Evolutionary conservation across 2,888 invertebrate species (phyloP), one percentile per base, ranked within the genome.

Genomic region (Ochropleura leucogaster): DNA sequence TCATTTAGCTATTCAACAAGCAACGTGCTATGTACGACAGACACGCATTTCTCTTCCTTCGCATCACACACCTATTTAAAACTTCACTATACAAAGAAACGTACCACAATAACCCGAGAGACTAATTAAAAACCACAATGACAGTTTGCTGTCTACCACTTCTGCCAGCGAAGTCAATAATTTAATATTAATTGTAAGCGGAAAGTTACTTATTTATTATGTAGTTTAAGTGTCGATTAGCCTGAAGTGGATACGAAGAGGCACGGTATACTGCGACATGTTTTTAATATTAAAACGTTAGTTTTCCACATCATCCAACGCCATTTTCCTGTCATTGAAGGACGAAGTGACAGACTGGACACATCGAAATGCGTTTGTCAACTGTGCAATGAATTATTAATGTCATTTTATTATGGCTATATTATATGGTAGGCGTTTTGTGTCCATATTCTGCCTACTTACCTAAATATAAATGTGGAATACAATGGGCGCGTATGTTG

Each of bases 291-390:
- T 92, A 90, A 93, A 90, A 90, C 91, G 86, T 86, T 87, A 91
- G 93, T 94, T 94, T 94, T 93, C 93, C 93, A 90, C 88, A 83
- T 88, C 90, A 91, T 89, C 88, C 88, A 88, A 87, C 85, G 89
- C 89, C 92, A 94, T 95, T 95, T 95, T 95, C 94, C 94, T 95
- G 94, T 90, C 93, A 88, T 74, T 89, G 92, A 92, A 94, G 93
- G 92, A 88, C 91, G 84, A 89, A 84, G 81, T 90, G 93, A 92
- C 92, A 89, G 89, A 88, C 89, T 88, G 85, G 82, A 91, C 92
- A 91, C 89, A 89, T 92, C 87, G 90, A 89, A 90, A 92, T 92
- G 92, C 92, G 91, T 88, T 92, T 89, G 89, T 88, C 86, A 87
- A 84, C 84, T 91, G 92, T 89, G 93, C 88, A 87, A 83, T 77